Base-by-base conservation (phyloP, 2,113 vertebrate genomes). In the Sialia sialis region DNA sequence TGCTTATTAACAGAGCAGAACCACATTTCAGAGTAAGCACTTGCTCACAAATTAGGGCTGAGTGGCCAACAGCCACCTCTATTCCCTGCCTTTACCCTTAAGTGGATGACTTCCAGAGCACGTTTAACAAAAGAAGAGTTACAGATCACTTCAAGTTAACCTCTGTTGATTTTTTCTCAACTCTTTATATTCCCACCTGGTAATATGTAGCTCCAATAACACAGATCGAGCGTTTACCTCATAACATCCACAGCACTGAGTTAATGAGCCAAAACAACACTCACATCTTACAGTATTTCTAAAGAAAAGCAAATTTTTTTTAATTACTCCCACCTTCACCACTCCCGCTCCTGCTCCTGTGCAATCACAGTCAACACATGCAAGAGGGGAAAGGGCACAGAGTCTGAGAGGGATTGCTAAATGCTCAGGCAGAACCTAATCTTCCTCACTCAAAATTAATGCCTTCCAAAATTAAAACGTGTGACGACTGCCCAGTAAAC, bases 181-280 rank as follows among this genome's bases (percentile, higher is more conserved):
- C 10, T 64, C 44, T 54, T 46, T 11, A 5, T 68, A 89, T 34
- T 91, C 41, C 73, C 70, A 64, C 25, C 52, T 52, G 7, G 29
- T 15, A 77, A 59, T 27, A 36, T 0, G 1, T 1, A 92, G 25
- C 49, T 80, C 17, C 34, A 72, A 39, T 21, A 70, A 59, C 30
- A 52, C 44, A 11, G 38, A 32, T 9, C 0, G 0, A 0, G 4
- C 12, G 3, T 26, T 17, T 58, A 8, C 17, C 52, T 41, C 7
- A 0, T 27, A 63, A 12, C 4, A 7, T 8, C 0, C 0, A 49
- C 38, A 7, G 48, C 56, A 67, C 23, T 0, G 0, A 87, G 52
- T 14, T 34, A 92, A 43, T 2, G 22, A 87, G 63, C 23, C 29
- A 34, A 59, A 90, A 67, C 43, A 60, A 29, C 32, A 14, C 11